Percentiles rank a stretch among this genome's conserved stretches.
Evolutionary conservation across 92 coral and sea anemone species (phyloP).

Genomic region (Pocillopora meandrina): DNA sequence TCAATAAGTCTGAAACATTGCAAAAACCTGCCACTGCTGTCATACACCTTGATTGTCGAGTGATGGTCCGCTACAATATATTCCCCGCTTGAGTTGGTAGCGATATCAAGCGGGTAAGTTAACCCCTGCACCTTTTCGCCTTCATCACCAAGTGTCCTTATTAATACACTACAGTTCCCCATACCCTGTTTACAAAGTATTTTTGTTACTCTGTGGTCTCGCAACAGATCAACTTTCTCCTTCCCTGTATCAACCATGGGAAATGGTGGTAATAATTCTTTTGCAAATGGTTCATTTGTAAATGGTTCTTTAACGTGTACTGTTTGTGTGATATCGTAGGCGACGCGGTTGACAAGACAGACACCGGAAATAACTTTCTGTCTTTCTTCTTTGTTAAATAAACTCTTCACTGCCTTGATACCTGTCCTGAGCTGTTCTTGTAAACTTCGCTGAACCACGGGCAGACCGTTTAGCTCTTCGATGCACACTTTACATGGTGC

Average conservation of each 20-base stretch:
- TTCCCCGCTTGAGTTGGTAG: constrained; percentile 41
- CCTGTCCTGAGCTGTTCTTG: too few species aligned
- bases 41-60: constrained; percentile 43
- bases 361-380: too few species aligned
- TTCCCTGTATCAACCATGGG: too few species aligned
- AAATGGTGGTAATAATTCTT: too few species aligned
- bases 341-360: too few species aligned
- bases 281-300: not conserved
- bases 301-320: too few species aligned
- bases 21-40: constrained; percentile 44
- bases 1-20: not conserved
- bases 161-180: not conserved
- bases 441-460: too few species aligned
- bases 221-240: not conserved
- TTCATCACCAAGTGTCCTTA: constrained; percentile 22
- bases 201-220: not conserved
- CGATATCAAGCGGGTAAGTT: constrained; percentile 29
- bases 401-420: too few species aligned
- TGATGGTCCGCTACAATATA: constrained; percentile 58
- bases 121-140: constrained; percentile 29
- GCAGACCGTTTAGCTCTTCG: too few species aligned
- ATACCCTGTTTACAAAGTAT: not conserved
- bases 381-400: too few species aligned
- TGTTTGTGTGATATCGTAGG: too few species aligned
- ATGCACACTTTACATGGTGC: too few species aligned